Evolutionary conservation across 2,113 vertebrate species (phyloP).

Genomic region (Zosterops borbonicus): DNA sequence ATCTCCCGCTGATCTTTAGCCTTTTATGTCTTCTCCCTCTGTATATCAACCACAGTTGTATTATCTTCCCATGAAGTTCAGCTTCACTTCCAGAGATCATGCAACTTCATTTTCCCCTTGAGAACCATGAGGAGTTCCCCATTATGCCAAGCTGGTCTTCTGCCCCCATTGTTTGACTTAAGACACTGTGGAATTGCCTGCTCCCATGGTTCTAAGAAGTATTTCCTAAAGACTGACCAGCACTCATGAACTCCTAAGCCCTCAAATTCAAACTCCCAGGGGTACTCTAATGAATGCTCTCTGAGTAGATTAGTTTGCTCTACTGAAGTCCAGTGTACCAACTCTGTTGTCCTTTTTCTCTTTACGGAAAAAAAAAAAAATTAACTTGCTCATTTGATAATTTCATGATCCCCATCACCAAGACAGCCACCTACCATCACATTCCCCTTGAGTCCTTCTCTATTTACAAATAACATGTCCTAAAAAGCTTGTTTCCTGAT

Average conservation of each 20-base stretch:
- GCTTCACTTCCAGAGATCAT: not conserved
- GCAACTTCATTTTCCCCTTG: not conserved
- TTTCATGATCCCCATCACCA: not conserved
- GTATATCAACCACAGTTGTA: not conserved
- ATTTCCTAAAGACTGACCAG: not conserved
- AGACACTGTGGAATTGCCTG: too few species aligned
- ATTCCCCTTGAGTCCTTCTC: not conserved
- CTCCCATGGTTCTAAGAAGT: accelerated
- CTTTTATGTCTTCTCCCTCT: not conserved
- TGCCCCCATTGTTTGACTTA: not conserved
- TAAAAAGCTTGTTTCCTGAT: not conserved
- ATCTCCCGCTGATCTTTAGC: not conserved
- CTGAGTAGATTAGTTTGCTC: not conserved
- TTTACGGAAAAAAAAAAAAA: not conserved
- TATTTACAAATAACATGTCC: not conserved
- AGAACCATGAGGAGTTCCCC: not conserved
- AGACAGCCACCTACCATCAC: not conserved
- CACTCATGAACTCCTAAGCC: not conserved
- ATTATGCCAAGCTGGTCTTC: not conserved
- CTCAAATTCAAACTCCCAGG: not conserved
- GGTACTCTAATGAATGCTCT: not conserved
- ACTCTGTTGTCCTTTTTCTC: not conserved
- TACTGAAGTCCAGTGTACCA: not conserved
- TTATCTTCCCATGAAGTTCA: not conserved
- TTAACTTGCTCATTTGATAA: not conserved